Conservation (phyloP, 23 tunicate genomes). For the Halocynthia aurantium region DNA sequence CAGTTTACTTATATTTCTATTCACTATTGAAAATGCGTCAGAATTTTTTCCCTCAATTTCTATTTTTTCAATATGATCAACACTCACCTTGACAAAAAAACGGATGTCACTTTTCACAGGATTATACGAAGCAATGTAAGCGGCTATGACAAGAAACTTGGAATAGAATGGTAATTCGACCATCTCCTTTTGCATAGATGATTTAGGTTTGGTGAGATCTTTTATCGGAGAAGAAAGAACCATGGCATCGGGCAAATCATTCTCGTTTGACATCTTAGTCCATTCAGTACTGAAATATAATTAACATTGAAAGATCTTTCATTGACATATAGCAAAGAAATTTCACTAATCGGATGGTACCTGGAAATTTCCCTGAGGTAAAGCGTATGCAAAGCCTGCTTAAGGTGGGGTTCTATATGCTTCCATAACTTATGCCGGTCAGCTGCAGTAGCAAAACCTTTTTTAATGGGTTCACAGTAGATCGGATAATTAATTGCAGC, state of each 20-base stretch:
- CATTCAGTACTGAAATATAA: constrained; percentile 15
- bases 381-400: constrained; percentile 44
- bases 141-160: constrained; percentile 73
- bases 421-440: constrained; percentile 70
- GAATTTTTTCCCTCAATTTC: background rate
- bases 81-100: constrained; percentile 65
- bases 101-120: constrained; percentile 65
- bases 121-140: constrained; percentile 90
- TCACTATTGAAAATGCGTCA: background rate
- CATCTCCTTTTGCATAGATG: background rate
- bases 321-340: too few relatives aligned
- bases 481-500: constrained; percentile 49
- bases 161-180: constrained; percentile 84
- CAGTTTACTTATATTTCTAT: too few relatives aligned
- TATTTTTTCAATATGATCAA: background rate
- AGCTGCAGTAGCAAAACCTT: constrained; percentile 21
- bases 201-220: too few relatives aligned
- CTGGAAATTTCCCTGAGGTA: constrained; percentile 42
- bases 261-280: background rate
- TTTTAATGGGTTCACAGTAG: constrained; percentile 41
- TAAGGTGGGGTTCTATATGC: constrained; percentile 51
- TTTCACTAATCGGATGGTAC: background rate
- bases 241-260: too few relatives aligned
- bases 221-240: too few relatives aligned
- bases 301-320: background rate